Base-by-base conservation (phyloP, 2,113 vertebrate genomes). In the Calyptommatus sinebrachiatus region DNA sequence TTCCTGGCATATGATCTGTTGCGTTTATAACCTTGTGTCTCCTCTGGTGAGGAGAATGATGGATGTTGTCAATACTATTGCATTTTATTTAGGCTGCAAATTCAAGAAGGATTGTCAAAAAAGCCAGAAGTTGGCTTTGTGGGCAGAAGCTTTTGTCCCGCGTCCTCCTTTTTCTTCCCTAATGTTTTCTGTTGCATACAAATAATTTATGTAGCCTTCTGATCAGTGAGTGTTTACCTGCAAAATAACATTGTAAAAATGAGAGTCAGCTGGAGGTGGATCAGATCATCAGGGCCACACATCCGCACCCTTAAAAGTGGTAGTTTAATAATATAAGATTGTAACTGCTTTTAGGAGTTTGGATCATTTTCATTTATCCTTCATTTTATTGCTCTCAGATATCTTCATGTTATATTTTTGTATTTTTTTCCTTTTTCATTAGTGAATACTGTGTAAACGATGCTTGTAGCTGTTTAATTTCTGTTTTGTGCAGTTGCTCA, bases 401-500 rank as follows among this genome's bases (percentile, higher is more conserved):
- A 31, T 77, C 45, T 85, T 85, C 71, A 76, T 21, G 0, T 85
- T 65, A 48, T 21, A 60, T 28, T 62, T 2, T 61, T 16, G 3
- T 65, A 7, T 75, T 87, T 10, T 65, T 65, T 28, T 80, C 46
- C 35, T 85, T 84, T 77, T 61, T 28, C 79, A 45, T 88, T 48
- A 1, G 1, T 73, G 78, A 88, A 65, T 1, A 26, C 79, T 76
- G 18, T 14, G 29, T 73, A n/a, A n/a, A n/a, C 28, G 31, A 48
- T 73, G 57, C 62, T 89, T 76, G 71, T 72, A 28, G 66, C 60
- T 80, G n/a, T 81, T 83, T 73, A 16, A 1, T 77, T 88, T 85
- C 75, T 66, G 77, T 86, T 76, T 80, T 71, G 50, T 79, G 45
- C 66, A 84, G 70, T 20, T 89, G 18, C 53, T 71, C 88, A 81